Base-by-base conservation (phyloP, 1,140 invertebrate species). In the Lordiphosa mommai region DNA sequence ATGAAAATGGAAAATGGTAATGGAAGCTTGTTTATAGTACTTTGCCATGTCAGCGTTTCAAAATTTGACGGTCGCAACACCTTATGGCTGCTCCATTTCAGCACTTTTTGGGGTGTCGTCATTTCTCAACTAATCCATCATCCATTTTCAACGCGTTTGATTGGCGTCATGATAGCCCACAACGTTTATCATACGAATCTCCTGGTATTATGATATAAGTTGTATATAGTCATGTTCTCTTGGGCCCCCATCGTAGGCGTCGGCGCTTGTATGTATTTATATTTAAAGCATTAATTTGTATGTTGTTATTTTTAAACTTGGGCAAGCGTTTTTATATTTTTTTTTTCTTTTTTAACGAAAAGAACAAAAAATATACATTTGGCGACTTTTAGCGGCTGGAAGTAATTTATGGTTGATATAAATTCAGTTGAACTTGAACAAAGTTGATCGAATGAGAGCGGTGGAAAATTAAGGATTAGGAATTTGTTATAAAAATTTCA, bases 261-360 rank as follows among this genome's bases (percentile, higher is more conserved):
- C 58, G 53, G 46, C 61, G 68, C 48, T 60, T 65, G 29, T 44
- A 52, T 48, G 27, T 46, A 72, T 65, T 60, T 84, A 85, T 84
- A 84, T 84, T 84, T 72, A 77, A 84, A 84, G 64, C 68, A 84
- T 84, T 72, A 84, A 84, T 84, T 84, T 84, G 72, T 84, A 56
- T 58, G 67, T 44, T 84, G 58, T 64, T 82, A 84, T 82, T 84
- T 82, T 76, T 76, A 84, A 80, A 58, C 64, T 37, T 36, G 33
- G 27, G 49, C 27, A 8, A 49, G 29, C 52, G 14, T 48, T 3
- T 29, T 47, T 23, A 17, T 46, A 13, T 17, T 52, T 41, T 43
- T 30, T 34, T 46, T 50, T n/a, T 1, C 4, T 7, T 41, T 33
- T 12, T 66, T 47, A 38, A 55, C 36, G 53, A 58, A 49, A 60